Conservation (phyloP, 2,888 invertebrate genomes). For the Tryphoninae sp. region DNA sequence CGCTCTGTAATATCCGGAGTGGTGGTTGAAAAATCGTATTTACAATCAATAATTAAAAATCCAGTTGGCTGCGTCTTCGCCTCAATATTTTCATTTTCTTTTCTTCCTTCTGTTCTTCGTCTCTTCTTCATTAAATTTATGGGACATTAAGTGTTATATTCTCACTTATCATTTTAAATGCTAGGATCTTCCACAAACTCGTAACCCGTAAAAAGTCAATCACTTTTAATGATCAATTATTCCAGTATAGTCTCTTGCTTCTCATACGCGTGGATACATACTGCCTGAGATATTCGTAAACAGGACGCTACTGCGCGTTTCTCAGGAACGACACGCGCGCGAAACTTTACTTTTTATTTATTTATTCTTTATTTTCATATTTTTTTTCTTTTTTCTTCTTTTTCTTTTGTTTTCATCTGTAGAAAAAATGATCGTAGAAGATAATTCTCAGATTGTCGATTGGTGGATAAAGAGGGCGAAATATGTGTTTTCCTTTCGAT, state of each 20-base stretch:
- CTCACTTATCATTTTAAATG: slow-evolving; percentile 47
- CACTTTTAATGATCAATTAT: slow-evolving; percentile 37
- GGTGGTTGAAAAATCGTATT: slow-evolving; percentile 45
- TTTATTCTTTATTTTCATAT: background rate
- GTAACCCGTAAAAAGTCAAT: slow-evolving; percentile 49
- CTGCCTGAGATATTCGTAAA: slow-evolving; percentile 23
- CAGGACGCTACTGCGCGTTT: slow-evolving; percentile 9
- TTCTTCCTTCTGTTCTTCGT: background rate
- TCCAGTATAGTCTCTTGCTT: slow-evolving; percentile 37
- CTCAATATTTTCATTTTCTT: background rate
- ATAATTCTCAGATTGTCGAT: slow-evolving; percentile 67
- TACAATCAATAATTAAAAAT: slow-evolving; percentile 40
- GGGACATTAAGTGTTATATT: slow-evolving; percentile 52
- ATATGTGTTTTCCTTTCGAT: slow-evolving; percentile 46
- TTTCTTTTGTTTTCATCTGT: slow-evolving; percentile 65
- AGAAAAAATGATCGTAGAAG: slow-evolving; percentile 65
- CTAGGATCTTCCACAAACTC: slow-evolving; percentile 36
- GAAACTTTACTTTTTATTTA: slow-evolving; percentile 5
- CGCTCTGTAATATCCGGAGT: slow-evolving; percentile 37
- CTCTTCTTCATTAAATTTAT: slow-evolving; percentile 26
- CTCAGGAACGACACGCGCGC: slow-evolving; percentile 22
- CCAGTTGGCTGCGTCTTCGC: slow-evolving; percentile 4
- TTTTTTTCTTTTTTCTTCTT: background rate
- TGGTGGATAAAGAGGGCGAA: slow-evolving; percentile 57
- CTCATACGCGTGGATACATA: slow-evolving; percentile 6